Evolutionary conservation across 2,888 invertebrate genomes (phyloP).

Genomic region (Tridacna crocea): DNA sequence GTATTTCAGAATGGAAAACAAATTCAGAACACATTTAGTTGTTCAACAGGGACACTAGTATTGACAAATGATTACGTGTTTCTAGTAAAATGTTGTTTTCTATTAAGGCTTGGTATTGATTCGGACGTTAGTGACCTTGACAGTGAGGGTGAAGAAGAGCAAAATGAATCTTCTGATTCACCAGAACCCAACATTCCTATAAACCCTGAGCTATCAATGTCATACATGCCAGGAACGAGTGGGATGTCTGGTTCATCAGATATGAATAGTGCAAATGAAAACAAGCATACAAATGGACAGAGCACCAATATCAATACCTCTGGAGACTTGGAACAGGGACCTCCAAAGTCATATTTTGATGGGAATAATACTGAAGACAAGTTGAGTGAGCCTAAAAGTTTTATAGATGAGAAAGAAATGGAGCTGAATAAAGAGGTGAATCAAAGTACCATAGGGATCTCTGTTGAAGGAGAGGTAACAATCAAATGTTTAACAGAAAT

Average conservation of each 20-base stretch:
- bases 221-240: background rate
- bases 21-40: too few relatives aligned
- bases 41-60: too few relatives aligned
- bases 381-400: too few relatives aligned
- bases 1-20: too few relatives aligned
- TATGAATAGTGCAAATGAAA: background rate
- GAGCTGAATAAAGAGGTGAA: too few relatives aligned
- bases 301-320: background rate
- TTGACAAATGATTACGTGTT: too few relatives aligned
- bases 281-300: background rate
- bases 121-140: slow-evolving; percentile 71
- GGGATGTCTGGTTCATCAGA: background rate
- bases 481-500: too few relatives aligned
- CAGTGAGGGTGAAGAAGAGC: slow-evolving; percentile 64
- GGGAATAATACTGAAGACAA: too few relatives aligned
- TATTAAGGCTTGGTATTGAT: slow-evolving; percentile 72
- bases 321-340: background rate
- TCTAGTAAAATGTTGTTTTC: too few relatives aligned
- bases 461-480: too few relatives aligned
- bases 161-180: background rate
- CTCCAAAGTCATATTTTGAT: background rate
- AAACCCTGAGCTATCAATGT: background rate
- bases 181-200: background rate
- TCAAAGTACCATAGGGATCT: too few relatives aligned
- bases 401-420: too few relatives aligned